phyloP scores from a whole-genome alignment of 2,888 invertebrate species.

The Hyposoter didymator region DNA sequence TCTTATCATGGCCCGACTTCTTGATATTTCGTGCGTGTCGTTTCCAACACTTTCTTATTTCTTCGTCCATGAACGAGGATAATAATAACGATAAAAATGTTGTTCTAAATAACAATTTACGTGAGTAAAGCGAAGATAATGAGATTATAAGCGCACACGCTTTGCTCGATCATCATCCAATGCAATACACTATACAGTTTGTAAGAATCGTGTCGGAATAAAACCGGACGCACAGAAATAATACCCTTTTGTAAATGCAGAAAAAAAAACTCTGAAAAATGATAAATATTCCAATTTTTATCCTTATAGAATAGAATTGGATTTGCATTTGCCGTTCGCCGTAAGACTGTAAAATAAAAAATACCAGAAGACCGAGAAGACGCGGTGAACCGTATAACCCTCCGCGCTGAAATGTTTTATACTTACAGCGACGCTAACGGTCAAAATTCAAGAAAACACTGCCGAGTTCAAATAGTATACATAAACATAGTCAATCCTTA shows the following conservation, averaged over 20 bases:
- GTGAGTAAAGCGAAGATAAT: background rate
- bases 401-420: background rate
- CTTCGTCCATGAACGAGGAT: background rate
- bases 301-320: background rate
- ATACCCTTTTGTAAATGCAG: background rate
- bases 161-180: background rate
- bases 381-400: background rate
- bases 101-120: background rate
- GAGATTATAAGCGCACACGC: background rate
- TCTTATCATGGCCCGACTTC: background rate
- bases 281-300: background rate
- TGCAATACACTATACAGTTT: background rate
- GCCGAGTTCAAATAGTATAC: conserved; percentile 9
- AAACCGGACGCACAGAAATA: background rate
- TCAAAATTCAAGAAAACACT: conserved; percentile 25
- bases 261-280: background rate
- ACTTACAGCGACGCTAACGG: conserved; percentile 4
- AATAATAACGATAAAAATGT: conserved; percentile 6
- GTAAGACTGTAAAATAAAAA: background rate
- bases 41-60: background rate
- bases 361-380: background rate
- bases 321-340: background rate
- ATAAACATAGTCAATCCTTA: background rate
- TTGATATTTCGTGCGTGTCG: background rate
- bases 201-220: background rate